Evolutionary conservation across 1,140 invertebrate genomes (phyloP).

Genomic region (Drosophila equinoxialis): DNA sequence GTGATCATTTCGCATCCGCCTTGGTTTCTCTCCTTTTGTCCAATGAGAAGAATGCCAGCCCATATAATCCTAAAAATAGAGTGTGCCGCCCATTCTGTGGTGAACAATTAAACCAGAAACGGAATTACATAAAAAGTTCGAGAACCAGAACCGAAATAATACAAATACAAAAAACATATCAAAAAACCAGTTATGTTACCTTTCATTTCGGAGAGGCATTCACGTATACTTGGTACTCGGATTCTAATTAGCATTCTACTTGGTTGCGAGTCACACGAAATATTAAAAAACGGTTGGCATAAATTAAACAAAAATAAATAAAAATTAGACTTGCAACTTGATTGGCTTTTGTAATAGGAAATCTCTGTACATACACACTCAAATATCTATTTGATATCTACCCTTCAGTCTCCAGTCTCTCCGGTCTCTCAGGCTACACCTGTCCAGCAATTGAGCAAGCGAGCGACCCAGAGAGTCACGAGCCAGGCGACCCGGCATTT

Average conservation of each 20-base stretch:
- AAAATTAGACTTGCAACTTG: constrained; percentile 19
- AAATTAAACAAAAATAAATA: constrained; percentile 14
- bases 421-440: neutral
- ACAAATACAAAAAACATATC: neutral
- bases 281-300: constrained; percentile 14
- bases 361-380: neutral
- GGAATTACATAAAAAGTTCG: constrained; percentile 19
- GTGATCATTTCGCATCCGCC: constrained; percentile 12
- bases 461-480: constrained; percentile 6
- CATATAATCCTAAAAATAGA: neutral
- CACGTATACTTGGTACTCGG: constrained; percentile 5
- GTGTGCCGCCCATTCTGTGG: no score
- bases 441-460: constrained; percentile 1
- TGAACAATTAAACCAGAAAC: constrained; percentile 15
- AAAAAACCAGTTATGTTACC: constrained; percentile 16
- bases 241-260: constrained; percentile 16
- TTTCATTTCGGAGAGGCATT: constrained; percentile 22
- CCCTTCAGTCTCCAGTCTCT: no score
- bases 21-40: constrained; percentile 6
- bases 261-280: constrained; percentile 19
- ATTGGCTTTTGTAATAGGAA: constrained; percentile 13
- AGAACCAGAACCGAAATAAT: constrained; percentile 12
- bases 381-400: neutral
- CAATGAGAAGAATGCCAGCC: neutral
- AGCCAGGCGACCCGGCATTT: constrained; percentile 12